phyloP scores from a whole-genome alignment of 1,140 invertebrate genomes.

The Episyrphus balteatus region DNA sequence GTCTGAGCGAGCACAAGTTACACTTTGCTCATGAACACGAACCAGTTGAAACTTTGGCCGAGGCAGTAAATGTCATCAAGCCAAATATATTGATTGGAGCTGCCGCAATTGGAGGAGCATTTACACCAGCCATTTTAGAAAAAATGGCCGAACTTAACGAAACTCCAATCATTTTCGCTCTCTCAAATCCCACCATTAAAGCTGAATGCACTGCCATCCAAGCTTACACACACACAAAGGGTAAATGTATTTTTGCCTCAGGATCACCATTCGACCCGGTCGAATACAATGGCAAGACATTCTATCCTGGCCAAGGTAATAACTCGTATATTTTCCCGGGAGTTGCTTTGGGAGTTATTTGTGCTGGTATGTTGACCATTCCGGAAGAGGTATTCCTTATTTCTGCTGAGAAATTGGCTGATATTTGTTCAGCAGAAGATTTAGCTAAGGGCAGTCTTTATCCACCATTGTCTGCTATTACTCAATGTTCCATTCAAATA shows the following conservation, averaged over 20 bases:
- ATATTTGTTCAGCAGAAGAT: conserved; percentile 73
- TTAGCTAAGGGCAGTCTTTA: conserved; percentile 84
- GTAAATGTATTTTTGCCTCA: conserved; percentile 72
- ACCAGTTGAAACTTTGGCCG: conserved; percentile 57
- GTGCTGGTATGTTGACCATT: conserved; percentile 70
- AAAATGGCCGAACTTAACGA: conserved; percentile 52
- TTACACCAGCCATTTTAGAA: conserved; percentile 70
- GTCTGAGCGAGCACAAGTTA: conserved; percentile 61
- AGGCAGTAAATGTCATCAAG: conserved; percentile 66
- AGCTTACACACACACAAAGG: conserved; percentile 71
- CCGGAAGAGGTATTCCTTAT: conserved; percentile 81
- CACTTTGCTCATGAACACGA: conserved; percentile 61
- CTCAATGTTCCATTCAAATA: conserved; percentile 79
- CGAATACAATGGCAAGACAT: conserved; percentile 61
- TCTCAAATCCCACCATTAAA: conserved; percentile 93
- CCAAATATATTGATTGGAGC: conserved; percentile 83
- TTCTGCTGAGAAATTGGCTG: conserved; percentile 71
- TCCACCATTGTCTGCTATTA: conserved; percentile 81
- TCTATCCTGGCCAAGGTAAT: conserved; percentile 86
- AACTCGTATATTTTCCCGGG: conserved; percentile 97
- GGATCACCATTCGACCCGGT: conserved; percentile 87
- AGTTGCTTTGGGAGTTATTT: conserved; percentile 76
- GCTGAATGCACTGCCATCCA: conserved; percentile 96
- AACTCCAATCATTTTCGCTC: conserved; percentile 80
- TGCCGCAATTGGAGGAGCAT: conserved; percentile 70